These are phyloP conservation scores for Isoperla grammatica DNA, from an alignment of 2,888 invertebrate species.

Conservation along the genomic window DNA sequence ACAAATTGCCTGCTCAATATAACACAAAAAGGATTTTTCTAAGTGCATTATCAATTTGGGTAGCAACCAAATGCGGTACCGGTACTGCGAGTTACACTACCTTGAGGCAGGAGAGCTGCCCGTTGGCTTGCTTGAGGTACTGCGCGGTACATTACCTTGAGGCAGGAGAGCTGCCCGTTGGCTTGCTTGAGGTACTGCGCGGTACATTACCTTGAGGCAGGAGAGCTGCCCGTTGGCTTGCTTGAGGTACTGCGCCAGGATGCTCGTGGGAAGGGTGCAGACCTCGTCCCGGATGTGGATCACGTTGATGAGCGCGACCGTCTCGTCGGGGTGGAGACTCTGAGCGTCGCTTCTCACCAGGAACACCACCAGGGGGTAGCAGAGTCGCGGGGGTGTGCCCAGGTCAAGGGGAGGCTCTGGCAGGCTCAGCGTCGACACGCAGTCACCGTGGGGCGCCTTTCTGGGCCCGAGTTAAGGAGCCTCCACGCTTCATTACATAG, in stretches of 20 bases:
- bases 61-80: too few relatives aligned
- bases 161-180: slow-evolving; percentile 72
- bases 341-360: slow-evolving; percentile 57
- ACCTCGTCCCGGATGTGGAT: slow-evolving; percentile 78
- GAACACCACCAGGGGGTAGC: slow-evolving; percentile 73
- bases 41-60: too few relatives aligned
- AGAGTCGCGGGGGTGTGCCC: slow-evolving; percentile 66
- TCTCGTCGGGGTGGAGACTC: slow-evolving; percentile 68
- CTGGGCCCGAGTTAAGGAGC: slow-evolving; percentile 46
- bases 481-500: too few relatives aligned
- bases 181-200: slow-evolving; percentile 83
- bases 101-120: slow-evolving; percentile 76
- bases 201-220: slow-evolving; percentile 74
- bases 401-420: slow-evolving; percentile 58
- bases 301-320: slow-evolving; percentile 73
- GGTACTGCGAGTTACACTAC: too few relatives aligned
- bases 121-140: slow-evolving; percentile 79
- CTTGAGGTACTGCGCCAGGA: slow-evolving; percentile 79
- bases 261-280: slow-evolving; percentile 72
- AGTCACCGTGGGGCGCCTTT: slow-evolving; percentile 59
- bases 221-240: slow-evolving; percentile 77
- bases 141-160: slow-evolving; percentile 85
- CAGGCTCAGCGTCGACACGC: slow-evolving; percentile 55
- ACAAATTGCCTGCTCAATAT: too few relatives aligned
- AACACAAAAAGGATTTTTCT: too few relatives aligned